Base-by-base conservation (phyloP, 2,888 invertebrate genomes). In the Andrena camellia region DNA sequence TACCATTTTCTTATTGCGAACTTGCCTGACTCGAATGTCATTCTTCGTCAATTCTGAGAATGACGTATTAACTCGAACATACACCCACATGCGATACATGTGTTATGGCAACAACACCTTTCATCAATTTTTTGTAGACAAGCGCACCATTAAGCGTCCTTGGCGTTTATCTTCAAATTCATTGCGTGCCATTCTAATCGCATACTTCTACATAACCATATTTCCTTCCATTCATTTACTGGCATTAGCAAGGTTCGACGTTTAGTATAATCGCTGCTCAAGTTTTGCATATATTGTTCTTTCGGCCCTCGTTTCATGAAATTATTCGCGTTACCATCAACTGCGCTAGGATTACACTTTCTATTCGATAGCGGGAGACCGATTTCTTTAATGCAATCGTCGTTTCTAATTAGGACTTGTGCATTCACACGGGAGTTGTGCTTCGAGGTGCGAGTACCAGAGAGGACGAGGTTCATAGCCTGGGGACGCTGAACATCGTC, bases 351-450 rank as follows among this genome's bases (percentile, higher is more conserved):
- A 26, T 42, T 26, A 23, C 26, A 5, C 5, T 35, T 64, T 48
- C 17, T 0, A 5, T 35, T 17, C 8, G 33, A 26, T 52, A 17
- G 5, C 2, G 31, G 23, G 13, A 50, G 4, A 17, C 4, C 7
- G 52, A 17, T 54, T 33, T 13, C 23, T 31, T 20, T 60, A 31
- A 13, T 60, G 57, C 8, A 68, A 57, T 20, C 1, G 4, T 26
- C 0, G 10, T 23, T 79, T 75, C 81, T 83, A 92, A 91, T 29
- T 91, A 97, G 96, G 96, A 97, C 88, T 94, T 97, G 57, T 97
- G 96, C 93, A 96, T 96, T n/a, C 97, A 97, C 93, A 97, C 97
- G 94, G 97, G 97, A 5, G 97, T 97, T 26, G 95, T 97, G 7
- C 95, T 97, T 81, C 96, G 96, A 90, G 96, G 96, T 64, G 96